Base-by-base conservation (phyloP, 2,113 vertebrate species). In the Brachyhypopomus occidentalis region DNA sequence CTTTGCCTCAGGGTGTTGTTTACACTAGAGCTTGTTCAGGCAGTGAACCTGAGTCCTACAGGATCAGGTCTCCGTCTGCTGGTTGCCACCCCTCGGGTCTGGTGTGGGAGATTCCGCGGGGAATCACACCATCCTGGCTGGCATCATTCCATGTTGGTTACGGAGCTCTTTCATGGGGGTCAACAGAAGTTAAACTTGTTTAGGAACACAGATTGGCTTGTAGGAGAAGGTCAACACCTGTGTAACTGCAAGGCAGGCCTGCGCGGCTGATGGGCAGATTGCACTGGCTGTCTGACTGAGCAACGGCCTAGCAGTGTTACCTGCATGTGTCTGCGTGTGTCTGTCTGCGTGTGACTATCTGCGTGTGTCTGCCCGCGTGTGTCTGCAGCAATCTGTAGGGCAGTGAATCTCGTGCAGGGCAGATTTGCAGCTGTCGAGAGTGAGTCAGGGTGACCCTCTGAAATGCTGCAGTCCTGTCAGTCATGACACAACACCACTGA, bases 141-240 rank as follows among this genome's bases (percentile, higher is more conserved):
- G 45, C 45, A 14, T 52, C 45, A 2, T 2, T 52, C 12, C 41
- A 6, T 19, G 45, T 4, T 66, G 9, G 41, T 27, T 30, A 62
- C 25, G 9, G 23, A 79, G 63, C 12, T 7, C 56, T 22, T 67
- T 17, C 45, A 11, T 36, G 55, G 77, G 75, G 77, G 77, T 86
- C 74, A 80, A 34, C 25, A 4, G 55, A 83, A 82, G 82, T 83
- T 59, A 76, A 56, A 62, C 80, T 85, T 85, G 83, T 85, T 87
- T 84, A 84, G 84, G 25, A n/a, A 52, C 78, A 80, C 80, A 81
- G 87, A 85, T 86, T 84, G 79, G 82, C 84, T 85, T 84, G 73
- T 84, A 34, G 20, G 48, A 62, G 67, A 83, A 78, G 34, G 71
- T n/a, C 73, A 82, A 55, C 79, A 63, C 79, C 48, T 22, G 67